Evolutionary conservation across 2,888 invertebrate genomes (phyloP).

Genomic region (Hofmannophila pseudospretella): DNA sequence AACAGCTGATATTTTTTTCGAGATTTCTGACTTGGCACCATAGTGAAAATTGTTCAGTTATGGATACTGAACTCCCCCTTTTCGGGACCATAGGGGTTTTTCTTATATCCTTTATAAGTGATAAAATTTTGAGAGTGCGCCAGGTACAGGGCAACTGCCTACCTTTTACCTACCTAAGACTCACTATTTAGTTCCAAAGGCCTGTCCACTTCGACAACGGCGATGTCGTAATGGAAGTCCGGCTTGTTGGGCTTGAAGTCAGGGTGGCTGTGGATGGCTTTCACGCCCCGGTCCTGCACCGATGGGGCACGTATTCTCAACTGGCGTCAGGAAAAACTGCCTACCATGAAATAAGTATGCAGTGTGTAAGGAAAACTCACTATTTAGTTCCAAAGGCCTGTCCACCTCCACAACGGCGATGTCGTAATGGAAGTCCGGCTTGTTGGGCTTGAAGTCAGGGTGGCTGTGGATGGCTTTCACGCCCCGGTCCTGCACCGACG

Average conservation of each 20-base stretch:
- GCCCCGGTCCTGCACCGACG: conserved; percentile 58
- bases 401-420: conserved; percentile 77
- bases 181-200: conserved; percentile 64
- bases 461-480: conserved; percentile 66
- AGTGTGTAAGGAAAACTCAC: too few species aligned
- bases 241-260: conserved; percentile 67
- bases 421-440: conserved; percentile 73
- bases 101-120: too few species aligned
- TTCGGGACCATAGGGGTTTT: too few species aligned
- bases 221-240: conserved; percentile 78
- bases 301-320: conserved; percentile 51
- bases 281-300: conserved; percentile 62
- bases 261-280: conserved; percentile 63
- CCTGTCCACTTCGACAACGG: conserved; percentile 67
- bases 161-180: too few species aligned
- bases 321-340: conserved; percentile 68
- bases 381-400: conserved; percentile 56
- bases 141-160: too few species aligned
- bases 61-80: too few species aligned
- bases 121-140: too few species aligned
- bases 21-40: too few species aligned
- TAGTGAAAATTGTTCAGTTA: too few species aligned
- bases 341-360: too few species aligned
- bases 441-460: conserved; percentile 66
- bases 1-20: too few species aligned